Evolutionary conservation across 92 coral and sea anemone genomes (phyloP), one percentile per base, ranked within the genome.

Genomic region (Meandrina meandrites): DNA sequence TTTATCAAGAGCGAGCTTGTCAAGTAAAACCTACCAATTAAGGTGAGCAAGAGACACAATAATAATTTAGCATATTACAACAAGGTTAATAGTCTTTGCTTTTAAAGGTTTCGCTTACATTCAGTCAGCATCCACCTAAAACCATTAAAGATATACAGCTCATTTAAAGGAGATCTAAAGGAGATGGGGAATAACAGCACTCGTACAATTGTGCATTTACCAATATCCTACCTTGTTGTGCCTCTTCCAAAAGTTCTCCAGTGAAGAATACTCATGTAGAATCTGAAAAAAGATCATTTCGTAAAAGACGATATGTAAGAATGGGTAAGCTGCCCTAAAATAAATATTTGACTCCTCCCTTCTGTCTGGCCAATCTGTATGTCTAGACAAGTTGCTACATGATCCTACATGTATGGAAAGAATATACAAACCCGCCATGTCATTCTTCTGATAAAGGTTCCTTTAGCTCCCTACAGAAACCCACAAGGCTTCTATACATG

Each of bases 241-340:
- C 80, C 99, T 88, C 80, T 95, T 97, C 99, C 99, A 97, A 83
- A 97, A 97, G 86, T 97, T 97, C 81, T 97, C 99, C 30, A 97
- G 79, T 24, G 98, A 94, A 45, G 96, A 89, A 88, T 97, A 97
- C 79, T 97, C 98, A n/a, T 95, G 96, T 14, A 97, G 89, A 66
- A 97, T 93, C 99, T 97, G 86, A 27, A 85, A 83, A 16, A 75
- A 37, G 14, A 72, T 73, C 78, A 40, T 17, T 47, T n/a, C 6
- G n/a, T 73, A 73, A 21, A 21, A 40, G 45, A 35, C 12, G 51
- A 37, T 9, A 21, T 71, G 21, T 16, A 35, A 35, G 24, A 35
- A 71, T 18, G 78, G 35, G 31, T 27, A 66, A 66, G 60, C 48
- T n/a, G n/a, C n/a, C n/a, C n/a, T n/a, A n/a, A n/a, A n/a, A n/a